Evolutionary conservation across 37 sponge, comb jelly and placozoan genomes (phyloP).

Genomic region (Diacarnus erythraeanus): DNA sequence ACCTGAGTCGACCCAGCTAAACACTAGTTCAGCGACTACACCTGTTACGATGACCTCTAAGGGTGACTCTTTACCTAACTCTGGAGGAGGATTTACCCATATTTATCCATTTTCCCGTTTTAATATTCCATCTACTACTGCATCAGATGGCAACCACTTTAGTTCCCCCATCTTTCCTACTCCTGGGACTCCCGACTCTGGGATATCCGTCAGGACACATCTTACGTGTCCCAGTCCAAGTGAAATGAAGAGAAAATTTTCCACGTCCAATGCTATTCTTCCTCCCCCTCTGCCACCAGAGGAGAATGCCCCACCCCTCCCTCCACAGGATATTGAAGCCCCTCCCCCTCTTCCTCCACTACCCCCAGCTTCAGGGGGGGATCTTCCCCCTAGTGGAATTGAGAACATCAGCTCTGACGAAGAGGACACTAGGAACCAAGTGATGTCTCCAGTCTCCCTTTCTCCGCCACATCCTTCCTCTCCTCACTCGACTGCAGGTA

Average conservation of each 20-base stretch:
- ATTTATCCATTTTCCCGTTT: constrained; percentile 13
- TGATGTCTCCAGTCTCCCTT: constrained; percentile 49
- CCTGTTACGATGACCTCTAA: background rate
- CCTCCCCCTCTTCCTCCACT: constrained; percentile 40
- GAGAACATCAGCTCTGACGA: constrained; percentile 71
- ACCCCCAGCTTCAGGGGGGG: constrained; percentile 18
- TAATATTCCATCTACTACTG: background rate
- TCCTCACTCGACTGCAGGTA: background rate
- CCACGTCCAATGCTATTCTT: background rate
- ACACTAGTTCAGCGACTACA: background rate
- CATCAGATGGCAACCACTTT: background rate
- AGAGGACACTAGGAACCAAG: constrained; percentile 2
- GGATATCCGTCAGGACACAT: constrained; percentile 22
- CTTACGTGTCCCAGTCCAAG: background rate
- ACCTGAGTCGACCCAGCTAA: background rate
- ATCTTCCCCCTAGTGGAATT: constrained; percentile 13
- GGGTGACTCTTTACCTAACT: background rate
- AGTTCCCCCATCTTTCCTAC: constrained; percentile 5
- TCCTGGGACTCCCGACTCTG: constrained; percentile 59
- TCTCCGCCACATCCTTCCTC: constrained; percentile 38
- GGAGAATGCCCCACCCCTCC: constrained; percentile 36
- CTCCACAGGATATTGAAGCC: constrained; percentile 19
- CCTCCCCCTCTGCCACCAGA: constrained; percentile 57
- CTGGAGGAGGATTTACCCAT: background rate
- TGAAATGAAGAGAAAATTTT: background rate